Conservation (phyloP, 2,888 invertebrate species). For the Agapostemon virescens region DNA sequence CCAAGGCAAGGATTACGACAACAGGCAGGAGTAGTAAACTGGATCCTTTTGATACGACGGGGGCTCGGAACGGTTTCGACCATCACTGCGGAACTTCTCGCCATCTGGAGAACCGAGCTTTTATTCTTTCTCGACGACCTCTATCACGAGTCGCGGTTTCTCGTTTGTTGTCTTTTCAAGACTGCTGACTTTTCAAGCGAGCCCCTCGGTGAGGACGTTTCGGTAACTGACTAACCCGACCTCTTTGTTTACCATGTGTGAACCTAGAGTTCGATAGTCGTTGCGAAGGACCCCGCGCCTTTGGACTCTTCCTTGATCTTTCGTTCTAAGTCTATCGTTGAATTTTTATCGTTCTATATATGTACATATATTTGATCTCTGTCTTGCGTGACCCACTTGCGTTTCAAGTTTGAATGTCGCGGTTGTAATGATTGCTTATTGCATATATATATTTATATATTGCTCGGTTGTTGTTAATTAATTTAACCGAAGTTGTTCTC, state of each 20-base stretch:
- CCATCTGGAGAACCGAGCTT: not conserved
- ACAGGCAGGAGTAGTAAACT: not conserved
- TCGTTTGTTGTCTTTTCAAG: too few relatives aligned
- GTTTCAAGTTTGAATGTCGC: not conserved
- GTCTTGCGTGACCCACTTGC: not conserved
- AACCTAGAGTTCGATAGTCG: too few relatives aligned
- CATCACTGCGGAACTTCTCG: not conserved
- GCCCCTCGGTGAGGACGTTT: too few relatives aligned
- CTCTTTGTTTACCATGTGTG: too few relatives aligned
- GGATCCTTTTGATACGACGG: not conserved
- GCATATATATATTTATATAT: not conserved
- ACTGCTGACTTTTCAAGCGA: not conserved
- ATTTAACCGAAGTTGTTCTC: not conserved
- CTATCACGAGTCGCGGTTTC: too few relatives aligned
- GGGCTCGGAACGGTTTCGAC: not conserved
- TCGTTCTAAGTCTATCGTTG: not conserved
- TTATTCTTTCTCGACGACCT: too few relatives aligned
- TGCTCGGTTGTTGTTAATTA: not conserved
- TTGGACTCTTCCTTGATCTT: not conserved
- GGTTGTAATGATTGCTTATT: not conserved
- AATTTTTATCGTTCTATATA: not conserved
- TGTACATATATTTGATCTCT: not conserved
- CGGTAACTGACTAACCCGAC: not conserved
- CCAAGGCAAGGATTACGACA: constrained; percentile 68
- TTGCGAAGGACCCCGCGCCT: too few relatives aligned